These are phyloP conservation scores for Hypotaenidia okinawae DNA, from an alignment of 2,797 vertebrate species.

Conservation along the genomic window DNA sequence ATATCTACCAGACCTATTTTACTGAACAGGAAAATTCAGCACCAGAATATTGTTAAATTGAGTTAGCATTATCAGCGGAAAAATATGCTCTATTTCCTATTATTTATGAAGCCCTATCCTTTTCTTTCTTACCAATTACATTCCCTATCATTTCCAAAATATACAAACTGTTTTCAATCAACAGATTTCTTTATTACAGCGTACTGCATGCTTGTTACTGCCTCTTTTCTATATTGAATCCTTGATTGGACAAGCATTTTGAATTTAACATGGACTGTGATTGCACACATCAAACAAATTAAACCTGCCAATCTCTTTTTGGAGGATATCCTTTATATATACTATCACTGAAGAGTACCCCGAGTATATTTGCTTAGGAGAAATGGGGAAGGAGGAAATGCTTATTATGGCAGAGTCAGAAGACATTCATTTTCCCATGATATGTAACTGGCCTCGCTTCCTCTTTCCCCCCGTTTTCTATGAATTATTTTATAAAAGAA, in stretches of 20 bases:
- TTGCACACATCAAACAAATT: constrained; percentile 99
- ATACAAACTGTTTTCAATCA: constrained; percentile 99
- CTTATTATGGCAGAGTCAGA: constrained; percentile 43
- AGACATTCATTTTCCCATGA: constrained; percentile 58
- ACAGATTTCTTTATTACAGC: constrained; percentile 96
- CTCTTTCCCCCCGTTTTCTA: constrained; percentile 1
- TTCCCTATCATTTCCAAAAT: constrained; percentile 99
- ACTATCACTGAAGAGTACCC: constrained; percentile 73
- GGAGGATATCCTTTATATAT: constrained; percentile 90
- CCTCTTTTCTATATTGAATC: constrained; percentile 86
- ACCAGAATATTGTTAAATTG: constrained; percentile 82
- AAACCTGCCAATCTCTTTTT: constrained; percentile 94
- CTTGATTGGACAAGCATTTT: constrained; percentile 98
- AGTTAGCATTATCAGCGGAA: constrained; percentile 86
- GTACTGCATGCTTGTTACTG: constrained; percentile 90
- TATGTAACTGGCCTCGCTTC: constrained; percentile 27
- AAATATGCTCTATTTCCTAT: constrained; percentile 99
- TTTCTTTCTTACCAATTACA: constrained; percentile 99
- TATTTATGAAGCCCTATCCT: constrained; percentile 98
- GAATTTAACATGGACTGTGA: constrained; percentile 96
- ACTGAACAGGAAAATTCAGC: constrained; percentile 74
- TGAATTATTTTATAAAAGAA: constrained; percentile 25
- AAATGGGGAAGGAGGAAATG: constrained; percentile 74
- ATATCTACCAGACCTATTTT: constrained; percentile 69
- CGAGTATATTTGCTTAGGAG: constrained; percentile 72